A percentile compares a stretch with the other conserved stretches of the same genome.
phyloP scores from a whole-genome alignment of 2,797 vertebrate species.

The Buphagus erythrorhynchus region DNA sequence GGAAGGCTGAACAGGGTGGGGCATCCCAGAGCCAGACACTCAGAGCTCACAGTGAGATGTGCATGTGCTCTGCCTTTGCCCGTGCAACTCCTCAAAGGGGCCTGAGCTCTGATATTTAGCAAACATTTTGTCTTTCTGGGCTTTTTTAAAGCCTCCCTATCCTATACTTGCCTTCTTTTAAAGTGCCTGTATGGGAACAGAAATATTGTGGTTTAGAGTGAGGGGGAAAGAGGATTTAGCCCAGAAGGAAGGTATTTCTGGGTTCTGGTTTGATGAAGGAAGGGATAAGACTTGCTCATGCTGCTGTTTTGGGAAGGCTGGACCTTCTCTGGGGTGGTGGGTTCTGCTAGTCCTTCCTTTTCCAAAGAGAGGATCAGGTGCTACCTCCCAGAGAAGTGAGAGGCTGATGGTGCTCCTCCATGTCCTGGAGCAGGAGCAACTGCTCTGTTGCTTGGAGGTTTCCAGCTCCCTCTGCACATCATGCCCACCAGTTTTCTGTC shows the following conservation, averaged over 20 bases:
- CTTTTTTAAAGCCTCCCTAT: neutral
- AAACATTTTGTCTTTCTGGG: neutral
- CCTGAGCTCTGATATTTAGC: neutral
- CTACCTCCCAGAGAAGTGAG: neutral
- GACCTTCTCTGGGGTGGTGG: neutral
- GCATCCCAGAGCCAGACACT: fast-evolving
- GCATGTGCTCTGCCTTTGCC: neutral
- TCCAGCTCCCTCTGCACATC: neutral
- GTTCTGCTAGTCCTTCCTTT: neutral
- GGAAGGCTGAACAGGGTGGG: neutral
- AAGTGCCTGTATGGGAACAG: neutral
- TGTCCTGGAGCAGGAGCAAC: fast-evolving
- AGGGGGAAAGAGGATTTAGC: neutral
- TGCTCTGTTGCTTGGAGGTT: neutral
- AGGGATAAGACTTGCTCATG: neutral
- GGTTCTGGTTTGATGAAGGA: neutral
- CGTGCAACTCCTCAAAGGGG: fast-evolving
- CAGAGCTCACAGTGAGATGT: neutral
- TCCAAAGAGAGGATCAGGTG: neutral
- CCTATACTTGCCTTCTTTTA: neutral
- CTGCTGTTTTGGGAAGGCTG: neutral
- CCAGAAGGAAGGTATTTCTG: neutral
- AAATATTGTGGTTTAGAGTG: neutral
- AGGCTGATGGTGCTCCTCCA: neutral
- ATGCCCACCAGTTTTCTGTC: neutral